These are phyloP conservation scores for Erebia epiphron DNA, from an alignment of 2,888 invertebrate species.

Conservation along the genomic window DNA sequence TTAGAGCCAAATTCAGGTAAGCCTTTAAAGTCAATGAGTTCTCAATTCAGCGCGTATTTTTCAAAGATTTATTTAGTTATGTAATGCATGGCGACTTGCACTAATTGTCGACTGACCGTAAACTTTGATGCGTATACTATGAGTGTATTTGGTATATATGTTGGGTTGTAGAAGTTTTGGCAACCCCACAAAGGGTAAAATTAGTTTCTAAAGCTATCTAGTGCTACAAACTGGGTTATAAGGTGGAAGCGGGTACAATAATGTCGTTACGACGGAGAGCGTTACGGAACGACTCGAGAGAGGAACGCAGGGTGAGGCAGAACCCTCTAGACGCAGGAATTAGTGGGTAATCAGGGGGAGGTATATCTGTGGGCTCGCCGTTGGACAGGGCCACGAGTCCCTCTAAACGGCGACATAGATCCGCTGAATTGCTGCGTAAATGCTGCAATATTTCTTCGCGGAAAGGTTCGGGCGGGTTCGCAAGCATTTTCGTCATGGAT, in stretches of 20 bases:
- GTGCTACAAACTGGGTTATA: conserved; percentile 57
- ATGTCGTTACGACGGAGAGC: conserved; percentile 72
- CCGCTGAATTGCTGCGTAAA: conserved; percentile 80
- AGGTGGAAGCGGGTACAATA: conserved; percentile 56
- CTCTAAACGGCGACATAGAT: conserved; percentile 86
- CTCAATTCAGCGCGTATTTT: too few relatives aligned
- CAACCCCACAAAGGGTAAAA: conserved; percentile 22
- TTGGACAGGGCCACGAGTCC: conserved; percentile 87
- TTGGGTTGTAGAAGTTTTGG: neutral
- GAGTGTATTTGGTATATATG: neutral
- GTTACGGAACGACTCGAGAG: conserved; percentile 69
- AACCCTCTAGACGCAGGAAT: conserved; percentile 97
- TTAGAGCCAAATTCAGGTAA: too few relatives aligned
- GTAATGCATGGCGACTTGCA: neutral
- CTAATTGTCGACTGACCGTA: neutral
- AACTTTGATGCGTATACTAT: neutral
- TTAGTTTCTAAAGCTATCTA: conserved; percentile 25
- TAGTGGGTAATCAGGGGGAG: conserved; percentile 92
- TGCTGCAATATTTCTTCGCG: conserved; percentile 89
- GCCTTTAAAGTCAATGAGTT: too few relatives aligned
- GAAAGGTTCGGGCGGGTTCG: conserved; percentile 91
- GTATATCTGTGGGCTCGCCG: conserved; percentile 45
- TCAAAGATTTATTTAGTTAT: too few relatives aligned
- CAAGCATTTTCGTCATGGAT: conserved; percentile 91
- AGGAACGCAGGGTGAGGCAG: conserved; percentile 89